Evolutionary conservation across 2,888 invertebrate genomes (phyloP).

Genomic region (Trisateles emortualis): DNA sequence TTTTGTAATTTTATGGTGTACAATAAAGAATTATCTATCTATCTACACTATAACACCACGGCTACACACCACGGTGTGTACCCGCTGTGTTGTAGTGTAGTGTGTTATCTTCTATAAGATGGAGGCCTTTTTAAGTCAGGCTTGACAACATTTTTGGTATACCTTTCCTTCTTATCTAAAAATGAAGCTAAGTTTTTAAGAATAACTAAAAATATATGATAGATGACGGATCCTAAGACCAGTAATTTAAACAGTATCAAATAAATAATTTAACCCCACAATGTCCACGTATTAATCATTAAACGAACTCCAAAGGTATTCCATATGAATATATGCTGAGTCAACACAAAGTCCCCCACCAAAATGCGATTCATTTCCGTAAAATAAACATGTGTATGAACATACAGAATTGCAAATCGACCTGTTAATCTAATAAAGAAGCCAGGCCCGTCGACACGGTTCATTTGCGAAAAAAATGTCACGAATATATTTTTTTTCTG

Average conservation of each 20-base stretch:
- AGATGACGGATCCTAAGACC: too few species aligned
- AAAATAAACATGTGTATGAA: conserved; percentile 83
- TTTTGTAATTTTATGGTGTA: too few species aligned
- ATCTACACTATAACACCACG: too few species aligned
- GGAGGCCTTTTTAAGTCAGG: too few species aligned
- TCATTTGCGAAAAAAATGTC: conserved; percentile 85
- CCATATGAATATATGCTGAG: conserved; percentile 64
- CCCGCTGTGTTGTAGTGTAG: too few species aligned
- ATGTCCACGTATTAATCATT: conserved; percentile 34
- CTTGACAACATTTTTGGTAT: too few species aligned
- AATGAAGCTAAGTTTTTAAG: too few species aligned
- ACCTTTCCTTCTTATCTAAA: too few species aligned
- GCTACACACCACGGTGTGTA: too few species aligned
- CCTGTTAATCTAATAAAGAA: conserved; percentile 86
- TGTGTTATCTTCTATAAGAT: too few species aligned
- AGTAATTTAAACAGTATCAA: neutral
- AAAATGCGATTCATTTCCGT: conserved; percentile 84
- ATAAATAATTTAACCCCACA: conserved; percentile 30
- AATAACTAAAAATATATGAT: too few species aligned
- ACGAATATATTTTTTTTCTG: conserved; percentile 67
- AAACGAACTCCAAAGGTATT: conserved; percentile 47
- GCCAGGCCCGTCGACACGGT: conserved; percentile 73
- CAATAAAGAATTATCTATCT: too few species aligned
- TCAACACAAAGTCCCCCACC: conserved; percentile 76
- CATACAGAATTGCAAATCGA: conserved; percentile 86